Evolutionary conservation across 2,113 vertebrate genomes (phyloP).

Genomic region (Ctenodactylus gundi): DNA sequence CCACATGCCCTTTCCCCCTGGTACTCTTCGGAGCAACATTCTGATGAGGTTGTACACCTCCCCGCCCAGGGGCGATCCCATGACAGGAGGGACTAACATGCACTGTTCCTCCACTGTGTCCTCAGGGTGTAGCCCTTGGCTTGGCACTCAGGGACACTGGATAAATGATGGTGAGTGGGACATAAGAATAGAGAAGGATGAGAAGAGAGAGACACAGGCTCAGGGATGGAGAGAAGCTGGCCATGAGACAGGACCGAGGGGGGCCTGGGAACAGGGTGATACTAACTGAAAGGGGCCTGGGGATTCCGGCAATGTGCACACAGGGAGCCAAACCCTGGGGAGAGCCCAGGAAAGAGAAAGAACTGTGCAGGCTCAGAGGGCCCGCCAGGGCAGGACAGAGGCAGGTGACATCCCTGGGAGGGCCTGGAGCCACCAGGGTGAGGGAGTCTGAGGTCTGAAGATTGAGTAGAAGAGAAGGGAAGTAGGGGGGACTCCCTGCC

Average conservation of each 20-base stretch:
- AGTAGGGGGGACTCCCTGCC: background rate
- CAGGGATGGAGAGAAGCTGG: background rate
- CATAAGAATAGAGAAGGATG: background rate
- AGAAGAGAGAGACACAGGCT: background rate
- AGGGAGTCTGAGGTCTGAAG: background rate
- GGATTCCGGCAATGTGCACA: background rate
- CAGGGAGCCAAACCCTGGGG: background rate
- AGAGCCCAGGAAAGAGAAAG: background rate
- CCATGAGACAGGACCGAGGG: background rate
- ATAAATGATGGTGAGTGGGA: background rate
- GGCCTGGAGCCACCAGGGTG: background rate
- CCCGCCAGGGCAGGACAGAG: background rate
- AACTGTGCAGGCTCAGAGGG: background rate
- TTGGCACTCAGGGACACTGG: background rate
- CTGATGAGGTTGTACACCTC: background rate
- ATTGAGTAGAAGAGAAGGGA: background rate
- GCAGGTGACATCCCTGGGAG: background rate
- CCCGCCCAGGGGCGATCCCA: background rate
- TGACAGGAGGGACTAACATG: background rate
- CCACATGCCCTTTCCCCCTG: background rate
- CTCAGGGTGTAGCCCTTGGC: background rate
- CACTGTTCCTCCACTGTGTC: rapidly evolving
- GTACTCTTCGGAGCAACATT: background rate
- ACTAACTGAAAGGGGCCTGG: background rate
- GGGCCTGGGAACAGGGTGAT: rapidly evolving